Base-by-base conservation (phyloP, 2,888 invertebrate species). In the Amphipyra tragopoginis region DNA sequence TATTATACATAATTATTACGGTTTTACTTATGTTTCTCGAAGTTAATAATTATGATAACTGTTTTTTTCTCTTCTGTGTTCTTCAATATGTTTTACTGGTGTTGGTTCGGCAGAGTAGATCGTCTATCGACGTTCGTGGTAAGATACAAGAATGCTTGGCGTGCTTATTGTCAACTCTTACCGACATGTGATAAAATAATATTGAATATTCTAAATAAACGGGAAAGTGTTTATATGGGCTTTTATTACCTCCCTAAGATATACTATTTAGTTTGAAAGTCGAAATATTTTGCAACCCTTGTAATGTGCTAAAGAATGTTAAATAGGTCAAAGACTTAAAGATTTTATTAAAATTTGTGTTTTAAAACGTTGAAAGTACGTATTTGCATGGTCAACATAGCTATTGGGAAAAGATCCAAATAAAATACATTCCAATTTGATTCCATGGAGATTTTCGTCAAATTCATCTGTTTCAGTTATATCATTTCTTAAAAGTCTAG, bases 131-230 rank as follows among this genome's bases (percentile, higher is more conserved):
- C 77, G 77, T 80, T 82, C 66, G 75, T 79, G 77, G 75, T 80
- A 76, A 77, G 65, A 65, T 69, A 76, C 78, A 73, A 79, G 80
- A 84, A 87, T 83, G 91, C 90, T 90, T 91, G 88, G 86, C 90
- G 86, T 87, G 91, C 91, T 93, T 92, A 82, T 86, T 86, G 85
- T 88, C 83, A 90, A 89, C 88, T 90, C 87, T 89, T 91, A 91
- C 91, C 86, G 86, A 93, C 87, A 90, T 92, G 93, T 93, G 93
- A 93, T 93, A 93, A 89, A 88, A 89, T 80, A 84, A 81, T 88
- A 91, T 88, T 90, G 88, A 90, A 86, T 90, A 93, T 91, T 92
- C 91, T 88, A 89, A 93, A 92, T 93, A 93, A 93, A 93, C 81
- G 87, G 86, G 85, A 90, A 92, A 90, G 88, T 89, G 88, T 92